Conservation (phyloP, 2,113 vertebrate species). For the Lepus timidus region DNA sequence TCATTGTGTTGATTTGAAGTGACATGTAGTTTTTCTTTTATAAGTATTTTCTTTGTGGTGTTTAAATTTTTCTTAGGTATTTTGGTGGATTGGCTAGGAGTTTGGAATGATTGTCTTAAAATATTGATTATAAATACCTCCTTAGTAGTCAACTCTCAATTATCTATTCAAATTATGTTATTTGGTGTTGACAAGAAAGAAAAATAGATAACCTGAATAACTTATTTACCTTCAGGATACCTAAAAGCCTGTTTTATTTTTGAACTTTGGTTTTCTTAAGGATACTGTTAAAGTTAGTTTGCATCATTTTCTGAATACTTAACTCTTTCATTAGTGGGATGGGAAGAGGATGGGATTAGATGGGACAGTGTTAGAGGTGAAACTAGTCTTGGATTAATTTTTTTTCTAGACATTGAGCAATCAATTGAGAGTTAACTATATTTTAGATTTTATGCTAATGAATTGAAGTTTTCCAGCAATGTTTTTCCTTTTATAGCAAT, state of each 20-base stretch:
- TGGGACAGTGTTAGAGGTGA: slow-evolving; percentile 36
- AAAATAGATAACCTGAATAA: slow-evolving; percentile 51
- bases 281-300: slow-evolving; percentile 65
- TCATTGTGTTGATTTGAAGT: slow-evolving; percentile 77
- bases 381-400: slow-evolving; percentile 48
- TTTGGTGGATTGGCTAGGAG: slow-evolving; percentile 67
- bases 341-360: not conserved
- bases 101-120: slow-evolving; percentile 67
- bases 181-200: slow-evolving; percentile 48
- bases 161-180: slow-evolving; percentile 58
- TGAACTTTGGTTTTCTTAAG: slow-evolving; percentile 55
- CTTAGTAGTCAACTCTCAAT: slow-evolving; percentile 70
- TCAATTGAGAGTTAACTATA: slow-evolving; percentile 76
- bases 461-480: slow-evolving; percentile 38
- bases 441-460: slow-evolving; percentile 54
- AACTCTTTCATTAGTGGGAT: slow-evolving; percentile 19
- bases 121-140: slow-evolving; percentile 48
- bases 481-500: slow-evolving; percentile 4
- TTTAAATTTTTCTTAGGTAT: slow-evolving; percentile 74
- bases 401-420: slow-evolving; percentile 53
- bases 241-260: slow-evolving; percentile 65
- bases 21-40: slow-evolving; percentile 66
- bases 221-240: slow-evolving; percentile 40
- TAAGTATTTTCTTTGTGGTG: slow-evolving; percentile 64
- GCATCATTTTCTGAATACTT: slow-evolving; percentile 57